phyloP scores from a whole-genome alignment of 2,113 vertebrate species.

The Bubo scandiacus region DNA sequence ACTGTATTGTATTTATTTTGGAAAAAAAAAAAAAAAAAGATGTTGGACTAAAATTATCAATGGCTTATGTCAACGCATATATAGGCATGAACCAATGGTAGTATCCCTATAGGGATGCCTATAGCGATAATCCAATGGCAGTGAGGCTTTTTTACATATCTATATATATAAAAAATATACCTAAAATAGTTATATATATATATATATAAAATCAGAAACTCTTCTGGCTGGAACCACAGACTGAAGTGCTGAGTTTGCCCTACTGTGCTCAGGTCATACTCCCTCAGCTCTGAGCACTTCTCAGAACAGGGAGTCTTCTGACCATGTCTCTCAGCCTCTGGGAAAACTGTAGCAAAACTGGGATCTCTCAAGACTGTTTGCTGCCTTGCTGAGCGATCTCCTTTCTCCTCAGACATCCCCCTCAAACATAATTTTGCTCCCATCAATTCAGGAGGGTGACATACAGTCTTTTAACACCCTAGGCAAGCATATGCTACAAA shows the following conservation, averaged over 20 bases:
- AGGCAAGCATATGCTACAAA: background rate
- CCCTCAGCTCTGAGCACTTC: background rate
- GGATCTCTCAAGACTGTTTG: background rate
- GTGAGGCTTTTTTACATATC: background rate
- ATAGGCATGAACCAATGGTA: background rate
- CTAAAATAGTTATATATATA: too few species aligned
- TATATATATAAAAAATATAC: background rate
- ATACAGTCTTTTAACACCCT: background rate
- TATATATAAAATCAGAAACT: background rate
- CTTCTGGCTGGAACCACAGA: background rate
- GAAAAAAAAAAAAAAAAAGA: background rate
- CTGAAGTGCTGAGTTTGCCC: fast-evolving
- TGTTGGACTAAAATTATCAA: background rate
- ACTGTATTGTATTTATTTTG: background rate
- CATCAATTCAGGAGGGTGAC: background rate
- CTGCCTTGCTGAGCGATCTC: background rate
- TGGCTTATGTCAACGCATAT: background rate
- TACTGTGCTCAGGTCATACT: background rate
- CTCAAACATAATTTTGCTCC: background rate
- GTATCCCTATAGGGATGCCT: background rate
- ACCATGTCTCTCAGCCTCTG: background rate
- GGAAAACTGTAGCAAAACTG: background rate
- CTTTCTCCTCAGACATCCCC: background rate
- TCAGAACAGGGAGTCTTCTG: background rate
- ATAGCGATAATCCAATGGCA: background rate